phyloP scores from a whole-genome alignment of 1,140 invertebrate species.

The Cardiocondyla obscurior region DNA sequence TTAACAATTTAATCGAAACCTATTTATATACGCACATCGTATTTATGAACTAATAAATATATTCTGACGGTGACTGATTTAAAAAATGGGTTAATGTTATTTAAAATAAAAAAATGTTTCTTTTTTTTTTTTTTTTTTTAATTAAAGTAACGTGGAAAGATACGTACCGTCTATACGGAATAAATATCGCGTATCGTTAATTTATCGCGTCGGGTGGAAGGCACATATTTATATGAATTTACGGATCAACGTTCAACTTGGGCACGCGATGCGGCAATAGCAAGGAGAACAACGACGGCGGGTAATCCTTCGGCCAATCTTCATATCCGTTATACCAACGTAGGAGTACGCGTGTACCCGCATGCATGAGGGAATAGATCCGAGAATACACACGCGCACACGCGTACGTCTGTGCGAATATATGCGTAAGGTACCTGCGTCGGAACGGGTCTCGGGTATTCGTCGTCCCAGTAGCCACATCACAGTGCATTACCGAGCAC shows the following conservation, averaged over 20 bases:
- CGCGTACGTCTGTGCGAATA: conserved; percentile 46
- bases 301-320: conserved; percentile 31
- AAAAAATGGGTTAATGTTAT: background rate
- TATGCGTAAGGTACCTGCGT: conserved; percentile 67
- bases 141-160: background rate
- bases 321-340: conserved; percentile 51
- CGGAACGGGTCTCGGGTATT: conserved; percentile 43
- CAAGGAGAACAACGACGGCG: background rate
- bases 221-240: conserved; percentile 2
- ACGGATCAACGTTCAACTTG: background rate
- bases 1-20: background rate
- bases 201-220: background rate
- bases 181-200: background rate
- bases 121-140: no score
- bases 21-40: no score
- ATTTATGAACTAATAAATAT: background rate
- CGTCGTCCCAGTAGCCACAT: conserved; percentile 68
- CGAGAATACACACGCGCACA: background rate
- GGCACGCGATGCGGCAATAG: background rate
- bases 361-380: background rate
- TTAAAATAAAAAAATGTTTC: background rate
- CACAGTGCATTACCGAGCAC: conserved; percentile 64
- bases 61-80: background rate
- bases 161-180: background rate
- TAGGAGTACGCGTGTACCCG: background rate